These are phyloP conservation scores for Pentalonia nigronervosa DNA, from an alignment of 1,140 invertebrate species.

Conservation along the genomic window DNA sequence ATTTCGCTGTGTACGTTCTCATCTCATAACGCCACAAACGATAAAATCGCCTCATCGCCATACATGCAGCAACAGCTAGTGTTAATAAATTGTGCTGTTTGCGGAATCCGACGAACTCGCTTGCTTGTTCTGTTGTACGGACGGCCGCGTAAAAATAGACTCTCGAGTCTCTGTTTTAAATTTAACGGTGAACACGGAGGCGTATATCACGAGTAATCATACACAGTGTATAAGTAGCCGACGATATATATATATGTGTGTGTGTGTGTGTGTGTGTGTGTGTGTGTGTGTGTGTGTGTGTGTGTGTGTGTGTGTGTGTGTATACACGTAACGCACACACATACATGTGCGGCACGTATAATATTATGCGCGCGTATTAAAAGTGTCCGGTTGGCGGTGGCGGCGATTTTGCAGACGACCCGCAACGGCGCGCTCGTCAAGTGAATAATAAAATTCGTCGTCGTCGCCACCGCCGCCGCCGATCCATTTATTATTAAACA, in stretches of 20 bases:
- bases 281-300: background rate
- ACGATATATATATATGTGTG: background rate
- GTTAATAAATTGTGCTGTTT: background rate
- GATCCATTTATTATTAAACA: constrained; percentile 43
- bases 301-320: background rate
- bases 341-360: background rate
- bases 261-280: background rate
- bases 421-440: background rate
- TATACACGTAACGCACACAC: background rate
- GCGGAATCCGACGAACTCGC: background rate
- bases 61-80: too few relatives aligned
- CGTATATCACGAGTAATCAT: constrained; percentile 1
- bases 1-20: background rate
- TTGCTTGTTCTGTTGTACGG: background rate
- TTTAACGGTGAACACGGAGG: constrained; percentile 7
- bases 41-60: too few relatives aligned
- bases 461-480: background rate
- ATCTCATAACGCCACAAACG: too few relatives aligned
- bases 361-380: background rate
- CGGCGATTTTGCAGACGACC: constrained; percentile 33
- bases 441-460: constrained; percentile 34
- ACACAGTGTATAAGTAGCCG: background rate
- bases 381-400: background rate
- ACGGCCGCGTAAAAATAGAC: constrained; percentile 36
- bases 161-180: background rate